A percentile compares a stretch with the other conserved stretches of the same genome.
phyloP scores from a whole-genome alignment of 2,113 vertebrate genomes.

The Larimichthys polyactis region DNA sequence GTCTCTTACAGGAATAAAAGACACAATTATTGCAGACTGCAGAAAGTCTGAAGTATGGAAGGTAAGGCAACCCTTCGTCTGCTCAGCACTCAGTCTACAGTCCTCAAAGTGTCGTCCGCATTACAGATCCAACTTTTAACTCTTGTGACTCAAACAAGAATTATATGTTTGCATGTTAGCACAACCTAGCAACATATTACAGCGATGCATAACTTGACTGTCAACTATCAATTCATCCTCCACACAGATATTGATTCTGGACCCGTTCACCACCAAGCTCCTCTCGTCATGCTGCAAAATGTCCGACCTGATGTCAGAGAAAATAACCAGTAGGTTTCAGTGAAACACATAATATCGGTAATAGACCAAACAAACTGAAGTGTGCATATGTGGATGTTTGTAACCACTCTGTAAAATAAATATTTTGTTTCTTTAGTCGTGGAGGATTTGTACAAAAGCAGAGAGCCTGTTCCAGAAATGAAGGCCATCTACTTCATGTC shows the following conservation, averaged over 20 bases:
- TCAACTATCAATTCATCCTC: neutral
- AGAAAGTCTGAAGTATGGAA: slow-evolving; percentile 85
- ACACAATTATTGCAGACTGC: slow-evolving; percentile 83
- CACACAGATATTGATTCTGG: slow-evolving; percentile 93
- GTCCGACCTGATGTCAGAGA: slow-evolving; percentile 92
- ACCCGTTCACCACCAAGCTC: slow-evolving; percentile 94
- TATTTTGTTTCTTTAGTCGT: slow-evolving; percentile 87
- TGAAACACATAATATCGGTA: neutral
- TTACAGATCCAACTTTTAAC: neutral
- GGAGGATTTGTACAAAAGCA: slow-evolving; percentile 92
- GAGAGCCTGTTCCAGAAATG: slow-evolving; percentile 94
- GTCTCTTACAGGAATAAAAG: slow-evolving; percentile 77
- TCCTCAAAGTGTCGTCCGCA: neutral
- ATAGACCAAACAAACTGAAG: neutral
- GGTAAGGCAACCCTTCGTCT: slow-evolving; percentile 60
- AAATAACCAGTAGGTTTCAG: slow-evolving; percentile 85
- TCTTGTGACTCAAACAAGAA: neutral
- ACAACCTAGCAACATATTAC: neutral
- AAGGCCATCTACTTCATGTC: slow-evolving; percentile 97
- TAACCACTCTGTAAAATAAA: neutral
- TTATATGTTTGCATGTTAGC: neutral
- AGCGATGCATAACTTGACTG: neutral
- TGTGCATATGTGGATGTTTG: neutral
- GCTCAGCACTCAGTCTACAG: neutral
- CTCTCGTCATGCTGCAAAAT: slow-evolving; percentile 96